phyloP scores from a whole-genome alignment of 2,888 invertebrate species.

The Ceratothoa steindachneri region DNA sequence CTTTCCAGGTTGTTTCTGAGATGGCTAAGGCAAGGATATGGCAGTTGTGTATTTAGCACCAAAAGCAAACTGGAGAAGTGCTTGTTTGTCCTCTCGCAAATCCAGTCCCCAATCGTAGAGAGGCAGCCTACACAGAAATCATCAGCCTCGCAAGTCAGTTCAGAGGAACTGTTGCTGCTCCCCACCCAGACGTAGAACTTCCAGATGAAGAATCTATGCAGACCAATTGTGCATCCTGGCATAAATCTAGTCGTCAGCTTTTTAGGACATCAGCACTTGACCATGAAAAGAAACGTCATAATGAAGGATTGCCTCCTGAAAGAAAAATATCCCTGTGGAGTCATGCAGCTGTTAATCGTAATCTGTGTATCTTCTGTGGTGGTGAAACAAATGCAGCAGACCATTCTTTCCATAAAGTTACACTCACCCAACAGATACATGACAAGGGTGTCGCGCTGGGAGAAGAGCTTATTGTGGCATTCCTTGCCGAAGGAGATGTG shows the following conservation, averaged over 20 bases:
- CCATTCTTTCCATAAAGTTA: slow-evolving; percentile 4
- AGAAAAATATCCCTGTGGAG: neutral
- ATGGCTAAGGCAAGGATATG: slow-evolving; percentile 2
- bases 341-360: neutral
- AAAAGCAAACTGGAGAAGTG: neutral
- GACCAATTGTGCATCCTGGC: neutral
- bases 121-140: neutral
- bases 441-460: slow-evolving; percentile 1
- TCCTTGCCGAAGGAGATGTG: slow-evolving; percentile 4
- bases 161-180: neutral
- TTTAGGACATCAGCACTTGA: slow-evolving; percentile 7
- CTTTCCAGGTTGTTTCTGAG: neutral
- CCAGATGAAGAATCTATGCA: slow-evolving; percentile 13
- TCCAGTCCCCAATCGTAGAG: neutral
- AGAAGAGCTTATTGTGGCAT: neutral
- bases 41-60: neutral
- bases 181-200: slow-evolving; percentile 5
- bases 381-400: neutral
- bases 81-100: neutral
- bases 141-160: slow-evolving; percentile 11
- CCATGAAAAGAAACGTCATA: neutral
- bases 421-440: neutral
- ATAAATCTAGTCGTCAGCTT: neutral
- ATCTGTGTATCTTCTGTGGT: slow-evolving; percentile 2
- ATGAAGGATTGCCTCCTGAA: neutral